Percentiles rank a stretch among this genome's conserved stretches.
Evolutionary conservation across 2,113 vertebrate species (phyloP).

Genomic region (Pluvialis apricaria): DNA sequence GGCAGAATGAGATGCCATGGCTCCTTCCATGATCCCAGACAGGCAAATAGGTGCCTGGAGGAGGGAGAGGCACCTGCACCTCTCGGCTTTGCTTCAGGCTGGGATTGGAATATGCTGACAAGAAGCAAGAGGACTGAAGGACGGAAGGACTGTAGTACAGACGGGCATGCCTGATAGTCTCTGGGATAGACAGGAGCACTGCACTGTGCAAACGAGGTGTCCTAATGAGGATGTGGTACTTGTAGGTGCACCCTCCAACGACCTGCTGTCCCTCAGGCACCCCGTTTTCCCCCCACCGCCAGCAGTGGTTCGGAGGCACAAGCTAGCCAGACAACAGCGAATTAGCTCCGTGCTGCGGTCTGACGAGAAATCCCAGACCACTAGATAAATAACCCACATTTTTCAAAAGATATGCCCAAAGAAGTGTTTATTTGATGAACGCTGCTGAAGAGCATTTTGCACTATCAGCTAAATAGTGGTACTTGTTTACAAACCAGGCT

Average conservation of each 20-base stretch:
- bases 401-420: constrained; percentile 52
- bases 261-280: neutral
- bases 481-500: constrained; percentile 66
- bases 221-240: fast-evolving
- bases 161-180: neutral
- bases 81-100: neutral
- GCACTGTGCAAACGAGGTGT: neutral
- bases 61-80: neutral
- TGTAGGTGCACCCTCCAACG: neutral
- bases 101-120: neutral
- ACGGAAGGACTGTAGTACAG: neutral
- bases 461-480: constrained; percentile 51
- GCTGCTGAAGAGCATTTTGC: constrained; percentile 58
- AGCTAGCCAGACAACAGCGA: neutral
- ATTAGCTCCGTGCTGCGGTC: constrained; percentile 7
- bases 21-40: neutral
- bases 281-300: neutral
- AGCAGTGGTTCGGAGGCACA: neutral
- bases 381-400: constrained; percentile 33
- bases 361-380: constrained; percentile 5
- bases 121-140: neutral
- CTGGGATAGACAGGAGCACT: fast-evolving
- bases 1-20: neutral
- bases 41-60: neutral
- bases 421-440: constrained; percentile 63